These are phyloP conservation scores for Lacerta bilineata DNA, from an alignment of 2,797 vertebrate species.

Conservation along the genomic window DNA sequence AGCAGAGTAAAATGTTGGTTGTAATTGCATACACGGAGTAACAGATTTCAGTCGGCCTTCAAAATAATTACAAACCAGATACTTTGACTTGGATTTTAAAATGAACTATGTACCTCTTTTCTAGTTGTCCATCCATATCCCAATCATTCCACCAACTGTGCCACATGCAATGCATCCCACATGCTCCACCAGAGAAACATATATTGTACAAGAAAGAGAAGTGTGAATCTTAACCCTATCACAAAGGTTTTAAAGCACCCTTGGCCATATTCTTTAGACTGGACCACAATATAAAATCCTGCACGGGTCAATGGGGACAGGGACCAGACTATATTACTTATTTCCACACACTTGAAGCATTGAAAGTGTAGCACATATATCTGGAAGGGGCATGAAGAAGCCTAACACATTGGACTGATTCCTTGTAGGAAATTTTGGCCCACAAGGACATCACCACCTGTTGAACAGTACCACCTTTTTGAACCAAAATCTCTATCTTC, in stretches of 20 bases:
- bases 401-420: neutral
- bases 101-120: neutral
- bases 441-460: neutral
- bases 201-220: neutral
- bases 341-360: neutral
- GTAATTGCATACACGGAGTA: neutral
- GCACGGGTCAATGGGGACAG: neutral
- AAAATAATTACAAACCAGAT: neutral
- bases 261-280: neutral
- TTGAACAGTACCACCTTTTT: neutral
- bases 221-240: neutral
- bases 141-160: neutral
- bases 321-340: neutral
- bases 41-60: neutral
- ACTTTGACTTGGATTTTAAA: neutral
- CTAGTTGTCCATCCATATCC: neutral
- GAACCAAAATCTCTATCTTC: neutral
- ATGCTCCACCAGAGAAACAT: neutral
- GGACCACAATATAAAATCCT: neutral
- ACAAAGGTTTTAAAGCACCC: neutral
- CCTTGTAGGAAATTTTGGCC: neutral
- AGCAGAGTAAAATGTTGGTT: neutral
- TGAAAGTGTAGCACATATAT: neutral
- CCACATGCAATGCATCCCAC: neutral
- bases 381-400: neutral